Percentiles rank a stretch among this genome's conserved stretches.
Evolutionary conservation across 2,797 vertebrate species (phyloP).

Genomic region (Epinephelus coioides): DNA sequence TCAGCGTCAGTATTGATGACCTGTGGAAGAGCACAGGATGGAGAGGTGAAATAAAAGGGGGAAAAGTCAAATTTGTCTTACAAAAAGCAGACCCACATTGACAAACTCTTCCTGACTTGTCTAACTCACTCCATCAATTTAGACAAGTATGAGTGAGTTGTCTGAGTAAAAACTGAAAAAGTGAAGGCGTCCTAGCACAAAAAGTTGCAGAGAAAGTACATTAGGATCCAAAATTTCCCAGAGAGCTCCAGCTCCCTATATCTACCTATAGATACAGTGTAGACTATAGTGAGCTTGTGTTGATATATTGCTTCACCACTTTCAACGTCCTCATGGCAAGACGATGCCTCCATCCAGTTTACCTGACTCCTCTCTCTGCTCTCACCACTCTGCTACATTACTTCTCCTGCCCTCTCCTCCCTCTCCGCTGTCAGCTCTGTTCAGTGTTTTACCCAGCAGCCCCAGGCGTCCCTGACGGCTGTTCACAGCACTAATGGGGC

Average conservation of each 20-base stretch:
- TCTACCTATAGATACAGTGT: constrained; percentile 25
- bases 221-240: constrained; percentile 5
- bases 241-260: constrained; percentile 5
- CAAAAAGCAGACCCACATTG: not conserved
- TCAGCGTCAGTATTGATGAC: no score
- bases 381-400: constrained; percentile 42
- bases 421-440: constrained; percentile 58
- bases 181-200: constrained; percentile 6
- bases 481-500: constrained; percentile 73
- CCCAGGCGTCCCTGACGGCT: constrained; percentile 65
- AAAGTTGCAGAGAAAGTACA: constrained; percentile 36
- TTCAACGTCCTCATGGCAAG: not conserved
- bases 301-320: constrained; percentile 14
- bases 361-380: constrained; percentile 19
- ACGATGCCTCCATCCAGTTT: constrained; percentile 31
- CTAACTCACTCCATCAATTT: constrained; percentile 6
- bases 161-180: constrained; percentile 9
- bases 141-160: constrained; percentile 16
- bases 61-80: not conserved
- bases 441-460: constrained; percentile 65
- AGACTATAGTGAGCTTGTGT: constrained; percentile 5
- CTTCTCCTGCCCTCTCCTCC: constrained; percentile 29
- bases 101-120: constrained; percentile 15
- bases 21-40: no score
- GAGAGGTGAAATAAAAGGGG: not conserved